These are phyloP conservation scores for Jordanella pulchra DNA, from an alignment of 2,797 vertebrate species.

Conservation along the genomic window DNA sequence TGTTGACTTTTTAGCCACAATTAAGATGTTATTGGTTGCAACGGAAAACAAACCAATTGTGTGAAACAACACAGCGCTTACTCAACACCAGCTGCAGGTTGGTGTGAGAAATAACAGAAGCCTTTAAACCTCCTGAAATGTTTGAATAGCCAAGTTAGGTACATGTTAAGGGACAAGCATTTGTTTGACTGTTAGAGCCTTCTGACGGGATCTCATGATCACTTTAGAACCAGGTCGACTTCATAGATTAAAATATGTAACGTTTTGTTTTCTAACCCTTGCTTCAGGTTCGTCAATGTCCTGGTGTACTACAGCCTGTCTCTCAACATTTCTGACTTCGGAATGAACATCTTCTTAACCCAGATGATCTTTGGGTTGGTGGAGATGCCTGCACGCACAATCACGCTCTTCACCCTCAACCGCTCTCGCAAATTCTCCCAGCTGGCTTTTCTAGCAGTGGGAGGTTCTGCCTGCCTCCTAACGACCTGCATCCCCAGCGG, in stretches of 20 bases:
- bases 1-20: too few species aligned
- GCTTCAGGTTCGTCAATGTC: slow-evolving; percentile 85
- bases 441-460: slow-evolving; percentile 72
- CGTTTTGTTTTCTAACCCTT: background rate
- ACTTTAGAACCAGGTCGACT: background rate
- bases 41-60: too few species aligned
- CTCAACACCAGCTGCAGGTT: too few species aligned
- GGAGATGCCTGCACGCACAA: slow-evolving; percentile 81
- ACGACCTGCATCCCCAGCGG: slow-evolving; percentile 81
- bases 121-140: background rate
- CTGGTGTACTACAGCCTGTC: slow-evolving; percentile 86
- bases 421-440: slow-evolving; percentile 83
- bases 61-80: too few species aligned
- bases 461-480: slow-evolving; percentile 80
- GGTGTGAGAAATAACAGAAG: too few species aligned
- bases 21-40: too few species aligned
- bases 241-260: background rate
- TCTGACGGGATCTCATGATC: background rate
- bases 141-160: too few species aligned
- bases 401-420: slow-evolving; percentile 80
- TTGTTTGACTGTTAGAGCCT: background rate
- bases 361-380: slow-evolving; percentile 87
- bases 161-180: background rate
- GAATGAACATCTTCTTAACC: slow-evolving; percentile 87
- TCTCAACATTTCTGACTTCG: slow-evolving; percentile 86